Percentiles rank a stretch among this genome's conserved stretches.
These are phyloP conservation scores for Leptocoma aspasia DNA, from an alignment of 2,113 vertebrate species.

Conservation along the genomic window DNA sequence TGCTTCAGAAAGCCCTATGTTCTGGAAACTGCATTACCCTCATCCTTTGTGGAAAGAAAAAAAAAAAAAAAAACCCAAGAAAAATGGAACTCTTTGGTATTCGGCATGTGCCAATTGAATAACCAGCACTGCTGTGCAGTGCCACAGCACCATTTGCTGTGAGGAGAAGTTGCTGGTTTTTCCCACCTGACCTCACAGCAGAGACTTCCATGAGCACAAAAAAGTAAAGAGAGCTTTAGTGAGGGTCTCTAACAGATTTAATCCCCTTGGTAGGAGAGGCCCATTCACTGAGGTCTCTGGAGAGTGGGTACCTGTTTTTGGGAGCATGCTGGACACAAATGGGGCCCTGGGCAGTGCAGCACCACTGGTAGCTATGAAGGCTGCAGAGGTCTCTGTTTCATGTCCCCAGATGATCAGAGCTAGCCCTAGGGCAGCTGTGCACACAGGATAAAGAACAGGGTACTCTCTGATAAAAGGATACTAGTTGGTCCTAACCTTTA, in stretches of 20 bases:
- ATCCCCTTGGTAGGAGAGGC: accelerated
- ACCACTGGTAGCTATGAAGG: accelerated
- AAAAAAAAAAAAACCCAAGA: too few relatives aligned
- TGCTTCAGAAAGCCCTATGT: not conserved
- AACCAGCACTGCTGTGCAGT: not conserved
- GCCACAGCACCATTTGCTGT: accelerated
- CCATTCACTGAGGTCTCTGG: accelerated
- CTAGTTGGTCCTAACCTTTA: not conserved
- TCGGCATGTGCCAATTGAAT: accelerated
- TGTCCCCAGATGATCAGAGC: not conserved
- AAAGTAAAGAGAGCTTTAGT: accelerated
- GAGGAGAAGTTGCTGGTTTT: not conserved
- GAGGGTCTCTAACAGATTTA: not conserved
- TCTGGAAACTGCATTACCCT: not conserved
- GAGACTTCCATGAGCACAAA: not conserved
- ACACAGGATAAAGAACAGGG: not conserved
- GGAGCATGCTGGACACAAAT: not conserved
- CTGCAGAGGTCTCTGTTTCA: not conserved
- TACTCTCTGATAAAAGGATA: not conserved
- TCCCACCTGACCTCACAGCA: not conserved
- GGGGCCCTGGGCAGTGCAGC: accelerated
- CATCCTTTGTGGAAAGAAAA: not conserved
- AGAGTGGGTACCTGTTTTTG: not conserved
- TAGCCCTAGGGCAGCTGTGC: not conserved
- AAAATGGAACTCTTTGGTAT: not conserved